Evolutionary conservation across 2,113 vertebrate genomes (phyloP).

Genomic region (Charadrius vociferus): DNA sequence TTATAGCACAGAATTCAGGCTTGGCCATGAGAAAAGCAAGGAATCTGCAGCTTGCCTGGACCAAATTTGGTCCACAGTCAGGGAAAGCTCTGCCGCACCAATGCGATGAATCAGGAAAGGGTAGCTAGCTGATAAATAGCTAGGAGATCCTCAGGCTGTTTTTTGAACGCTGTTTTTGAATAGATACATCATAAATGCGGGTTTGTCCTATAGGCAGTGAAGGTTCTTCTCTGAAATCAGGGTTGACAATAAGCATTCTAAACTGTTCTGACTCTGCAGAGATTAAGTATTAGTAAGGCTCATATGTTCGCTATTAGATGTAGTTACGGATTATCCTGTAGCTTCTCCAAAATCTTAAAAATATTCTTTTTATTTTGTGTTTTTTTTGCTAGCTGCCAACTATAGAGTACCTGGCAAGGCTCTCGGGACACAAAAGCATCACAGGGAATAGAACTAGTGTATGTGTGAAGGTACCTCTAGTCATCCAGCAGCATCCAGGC

Average conservation of each 20-base stretch:
- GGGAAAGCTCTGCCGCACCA: neutral
- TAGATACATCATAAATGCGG: too few species aligned
- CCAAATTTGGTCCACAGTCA: neutral
- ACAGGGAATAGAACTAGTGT: neutral
- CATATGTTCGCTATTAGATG: neutral
- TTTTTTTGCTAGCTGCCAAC: neutral
- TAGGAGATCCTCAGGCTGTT: neutral
- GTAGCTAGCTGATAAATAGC: neutral
- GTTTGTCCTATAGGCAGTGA: neutral
- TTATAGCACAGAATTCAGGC: neutral
- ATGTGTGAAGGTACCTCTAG: neutral
- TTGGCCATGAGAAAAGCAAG: neutral
- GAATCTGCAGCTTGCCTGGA: neutral
- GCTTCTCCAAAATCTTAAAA: constrained; percentile 40
- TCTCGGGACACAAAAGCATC: neutral
- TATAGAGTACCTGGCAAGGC: neutral
- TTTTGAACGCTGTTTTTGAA: neutral
- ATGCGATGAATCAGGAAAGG: neutral
- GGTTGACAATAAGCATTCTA: neutral
- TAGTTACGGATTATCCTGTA: constrained; percentile 19
- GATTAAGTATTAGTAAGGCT: neutral
- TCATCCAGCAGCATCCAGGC: neutral
- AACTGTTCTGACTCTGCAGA: neutral
- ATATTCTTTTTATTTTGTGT: neutral
- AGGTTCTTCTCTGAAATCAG: neutral